Conservation (phyloP, 2,888 invertebrate species). For the Galerucella calmariensis region DNA sequence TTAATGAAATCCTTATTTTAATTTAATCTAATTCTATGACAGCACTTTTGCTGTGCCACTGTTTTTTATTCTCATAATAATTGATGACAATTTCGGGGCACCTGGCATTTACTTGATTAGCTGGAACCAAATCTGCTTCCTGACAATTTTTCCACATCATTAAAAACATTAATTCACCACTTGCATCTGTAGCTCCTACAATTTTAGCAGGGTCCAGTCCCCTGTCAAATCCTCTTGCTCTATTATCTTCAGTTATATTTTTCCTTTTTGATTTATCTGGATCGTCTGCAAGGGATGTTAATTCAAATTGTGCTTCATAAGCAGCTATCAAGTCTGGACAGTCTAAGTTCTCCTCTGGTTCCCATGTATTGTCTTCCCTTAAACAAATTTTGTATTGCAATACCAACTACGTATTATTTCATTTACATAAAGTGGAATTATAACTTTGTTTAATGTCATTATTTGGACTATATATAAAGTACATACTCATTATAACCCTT, state of each 20-base stretch:
- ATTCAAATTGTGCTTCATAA: slow-evolving; percentile 57
- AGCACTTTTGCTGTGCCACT: slow-evolving; percentile 57
- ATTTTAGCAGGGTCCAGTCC: slow-evolving; percentile 86
- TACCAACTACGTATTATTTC: too few relatives aligned
- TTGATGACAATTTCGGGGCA: slow-evolving; percentile 73
- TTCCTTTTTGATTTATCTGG: slow-evolving; percentile 58
- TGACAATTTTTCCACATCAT: slow-evolving; percentile 85
- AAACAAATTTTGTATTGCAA: background rate
- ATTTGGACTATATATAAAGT: background rate
- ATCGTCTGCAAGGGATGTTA: slow-evolving; percentile 50
- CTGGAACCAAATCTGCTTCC: slow-evolving; percentile 74
- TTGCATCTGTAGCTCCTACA: slow-evolving; percentile 89
- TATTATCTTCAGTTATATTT: slow-evolving; percentile 62
- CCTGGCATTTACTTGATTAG: slow-evolving; percentile 71
- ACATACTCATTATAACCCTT: slow-evolving; percentile 74
- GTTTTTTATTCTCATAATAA: slow-evolving; percentile 71
- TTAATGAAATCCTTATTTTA: background rate
- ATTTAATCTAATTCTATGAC: slow-evolving; percentile 58
- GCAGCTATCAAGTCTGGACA: slow-evolving; percentile 77
- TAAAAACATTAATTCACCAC: slow-evolving; percentile 87
- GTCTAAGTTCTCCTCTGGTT: slow-evolving; percentile 82
- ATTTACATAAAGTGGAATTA: too few relatives aligned
- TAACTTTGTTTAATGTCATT: too few relatives aligned
- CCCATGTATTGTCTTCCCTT: slow-evolving; percentile 81
- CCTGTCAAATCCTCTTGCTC: slow-evolving; percentile 80